phyloP scores from a whole-genome alignment of 2,113 vertebrate species.

The Gallinago paraguaiae region DNA sequence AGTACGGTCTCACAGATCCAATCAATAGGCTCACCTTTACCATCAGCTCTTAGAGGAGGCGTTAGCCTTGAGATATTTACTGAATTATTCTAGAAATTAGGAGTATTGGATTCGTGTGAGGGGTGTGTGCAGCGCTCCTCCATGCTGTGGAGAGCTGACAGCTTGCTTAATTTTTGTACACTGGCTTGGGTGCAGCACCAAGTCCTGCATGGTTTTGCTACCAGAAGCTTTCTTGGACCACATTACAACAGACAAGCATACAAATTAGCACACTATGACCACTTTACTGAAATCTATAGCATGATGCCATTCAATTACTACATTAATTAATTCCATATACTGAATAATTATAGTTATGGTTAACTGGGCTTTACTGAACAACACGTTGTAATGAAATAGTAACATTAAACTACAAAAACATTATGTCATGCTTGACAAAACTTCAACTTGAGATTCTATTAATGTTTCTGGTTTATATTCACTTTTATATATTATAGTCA shows the following conservation, averaged over 20 bases:
- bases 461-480: not conserved
- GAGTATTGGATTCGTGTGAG: not conserved
- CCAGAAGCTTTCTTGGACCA: not conserved
- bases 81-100: not conserved
- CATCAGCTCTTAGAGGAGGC: not conserved
- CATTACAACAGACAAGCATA: not conserved
- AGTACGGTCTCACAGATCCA: not conserved
- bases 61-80: not conserved
- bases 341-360: not conserved
- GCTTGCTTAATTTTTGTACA: not conserved
- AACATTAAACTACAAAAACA: slow-evolving; percentile 50
- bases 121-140: not conserved
- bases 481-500: not conserved
- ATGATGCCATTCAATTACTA: not conserved
- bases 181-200: not conserved
- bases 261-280: not conserved
- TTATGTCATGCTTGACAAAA: slow-evolving; percentile 21
- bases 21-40: not conserved
- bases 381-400: slow-evolving; percentile 24
- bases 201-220: not conserved
- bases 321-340: not conserved
- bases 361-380: slow-evolving; percentile 21
- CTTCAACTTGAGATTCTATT: slow-evolving; percentile 17
- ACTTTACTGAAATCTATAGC: not conserved
- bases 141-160: not conserved